These are phyloP conservation scores for Drosophila pegasa DNA, from an alignment of 2,888 invertebrate genomes.

Conservation along the genomic window DNA sequence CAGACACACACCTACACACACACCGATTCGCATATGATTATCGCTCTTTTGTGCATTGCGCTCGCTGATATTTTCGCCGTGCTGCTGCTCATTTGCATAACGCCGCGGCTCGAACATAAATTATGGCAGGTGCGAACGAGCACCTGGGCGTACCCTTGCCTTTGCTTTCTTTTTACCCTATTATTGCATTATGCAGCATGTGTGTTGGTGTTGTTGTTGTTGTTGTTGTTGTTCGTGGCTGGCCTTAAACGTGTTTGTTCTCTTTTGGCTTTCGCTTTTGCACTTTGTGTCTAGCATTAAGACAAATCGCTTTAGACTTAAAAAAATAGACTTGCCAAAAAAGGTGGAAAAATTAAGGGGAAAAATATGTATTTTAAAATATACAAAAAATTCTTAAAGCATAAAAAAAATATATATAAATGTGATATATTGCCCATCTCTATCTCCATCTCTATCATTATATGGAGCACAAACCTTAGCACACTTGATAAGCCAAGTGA, in stretches of 20 bases:
- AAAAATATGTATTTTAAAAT: background rate
- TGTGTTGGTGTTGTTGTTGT: slow-evolving; percentile 1
- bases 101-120: slow-evolving; percentile 22
- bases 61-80: slow-evolving; percentile 25
- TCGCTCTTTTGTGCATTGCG: slow-evolving; percentile 41
- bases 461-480: too few relatives aligned
- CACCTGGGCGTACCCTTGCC: slow-evolving; percentile 9
- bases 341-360: background rate
- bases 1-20: background rate
- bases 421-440: too few relatives aligned
- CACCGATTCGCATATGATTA: slow-evolving; percentile 15
- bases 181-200: slow-evolving; percentile 35
- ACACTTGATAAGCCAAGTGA: too few relatives aligned
- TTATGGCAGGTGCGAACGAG: slow-evolving; percentile 19
- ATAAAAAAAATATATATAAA: too few relatives aligned
- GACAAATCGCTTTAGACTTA: slow-evolving; percentile 7
- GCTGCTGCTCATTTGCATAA: slow-evolving; percentile 42
- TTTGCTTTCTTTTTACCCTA: slow-evolving; percentile 7
- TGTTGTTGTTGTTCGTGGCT: slow-evolving; percentile 1
- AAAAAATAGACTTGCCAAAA: background rate
- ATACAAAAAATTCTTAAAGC: background rate
- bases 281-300: slow-evolving; percentile 11
- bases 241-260: slow-evolving; percentile 1
- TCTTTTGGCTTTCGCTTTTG: background rate
- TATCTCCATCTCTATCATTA: too few relatives aligned